A percentile compares a stretch with the other conserved stretches of the same genome.
Evolutionary conservation across 2,888 invertebrate genomes (phyloP).

Genomic region (Xestia rhomboidea): DNA sequence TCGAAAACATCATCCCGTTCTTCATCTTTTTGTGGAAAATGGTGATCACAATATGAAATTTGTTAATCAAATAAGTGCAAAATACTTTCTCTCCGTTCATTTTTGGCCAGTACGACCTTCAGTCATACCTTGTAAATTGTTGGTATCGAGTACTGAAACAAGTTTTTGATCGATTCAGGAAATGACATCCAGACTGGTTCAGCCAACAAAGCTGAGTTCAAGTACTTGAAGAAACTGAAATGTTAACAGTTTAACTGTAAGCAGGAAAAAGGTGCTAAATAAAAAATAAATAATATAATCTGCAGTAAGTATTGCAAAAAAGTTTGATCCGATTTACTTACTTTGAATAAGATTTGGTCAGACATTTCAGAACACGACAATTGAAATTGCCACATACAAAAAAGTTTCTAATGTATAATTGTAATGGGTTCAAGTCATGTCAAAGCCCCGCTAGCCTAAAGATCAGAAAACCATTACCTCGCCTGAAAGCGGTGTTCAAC

Average conservation of each 20-base stretch:
- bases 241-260: background rate
- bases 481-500: background rate
- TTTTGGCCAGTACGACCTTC: conserved; percentile 39
- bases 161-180: conserved; percentile 51
- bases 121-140: conserved; percentile 37
- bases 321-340: conserved; percentile 16
- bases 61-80: background rate
- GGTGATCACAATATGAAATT: background rate
- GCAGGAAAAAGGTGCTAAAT: background rate
- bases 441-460: conserved; percentile 8
- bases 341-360: conserved; percentile 26
- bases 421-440: conserved; percentile 26
- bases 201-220: background rate
- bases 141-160: conserved; percentile 40
- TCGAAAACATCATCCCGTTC: background rate
- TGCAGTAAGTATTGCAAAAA: background rate
- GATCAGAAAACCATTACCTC: background rate
- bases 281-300: background rate
- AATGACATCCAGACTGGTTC: conserved; percentile 31
- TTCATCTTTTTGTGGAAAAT: too few relatives aligned
- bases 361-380: conserved; percentile 24
- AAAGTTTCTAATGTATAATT: conserved; percentile 18
- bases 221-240: background rate
- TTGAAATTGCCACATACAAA: conserved; percentile 26
- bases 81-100: background rate